Evolutionary conservation across 2,113 vertebrate species (phyloP), one percentile per base, ranked within the genome.

Genomic region (Spilogale gracilis): DNA sequence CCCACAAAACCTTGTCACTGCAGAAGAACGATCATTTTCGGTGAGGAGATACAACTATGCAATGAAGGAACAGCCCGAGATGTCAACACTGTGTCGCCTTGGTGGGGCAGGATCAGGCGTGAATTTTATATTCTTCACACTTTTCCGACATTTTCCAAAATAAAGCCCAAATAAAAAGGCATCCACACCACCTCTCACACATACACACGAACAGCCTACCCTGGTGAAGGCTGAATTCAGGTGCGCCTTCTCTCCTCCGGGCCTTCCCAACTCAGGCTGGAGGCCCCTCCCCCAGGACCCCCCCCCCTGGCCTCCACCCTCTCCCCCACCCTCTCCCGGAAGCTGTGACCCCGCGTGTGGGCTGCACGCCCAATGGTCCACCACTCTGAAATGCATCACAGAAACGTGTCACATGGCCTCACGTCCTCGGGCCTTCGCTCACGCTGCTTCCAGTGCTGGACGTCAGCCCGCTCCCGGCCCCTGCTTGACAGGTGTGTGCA

Each of bases 301-400:
- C n/a, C 38, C 38, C 45, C 32, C n/a, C 5, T 45, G 50, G 38
- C 18, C 67, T 48, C 43, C 20, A 27, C 9, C 11, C 3, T 38
- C 13, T 13, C 10, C 27, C 54, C 30, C 43, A 38, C 38, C 38
- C 38, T 38, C 38, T 38, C 38, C 38, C 38, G 38, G 10, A 3
- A 32, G 20, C 67, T 84, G 5, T 32, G 9, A 27, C 2, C 32
- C 9, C 23, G 16, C 52, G 18, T 0, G 1, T 32, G 43, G 30
- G 9, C 30, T 8, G 1, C 6, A 12, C 3, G n/a, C 30, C 25
- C 21, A 4, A 45, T 18, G 50, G 48, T 16, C 1, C 1, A 18
- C 9, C 69, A 38, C 56, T 83, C 38, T 38, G 80, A 38, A 50
- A 50, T 4, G 1, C 30, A 78, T 11, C 4, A 10, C 12, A 54